Evolutionary conservation across 2,888 invertebrate genomes (phyloP), one percentile per base, ranked within the genome.

Genomic region (Aphodius sticticus): DNA sequence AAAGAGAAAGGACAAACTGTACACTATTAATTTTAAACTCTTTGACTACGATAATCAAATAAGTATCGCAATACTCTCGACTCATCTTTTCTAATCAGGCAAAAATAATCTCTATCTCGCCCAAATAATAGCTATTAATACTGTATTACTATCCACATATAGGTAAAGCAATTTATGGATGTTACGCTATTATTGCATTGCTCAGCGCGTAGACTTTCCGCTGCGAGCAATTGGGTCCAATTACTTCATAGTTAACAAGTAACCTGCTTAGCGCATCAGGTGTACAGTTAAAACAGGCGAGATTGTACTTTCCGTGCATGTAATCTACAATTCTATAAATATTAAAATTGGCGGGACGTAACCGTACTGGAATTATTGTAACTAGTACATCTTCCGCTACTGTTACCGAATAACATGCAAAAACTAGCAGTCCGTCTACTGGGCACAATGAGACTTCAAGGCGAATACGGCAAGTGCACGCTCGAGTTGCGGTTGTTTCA

Each of bases 211-310:
- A 53, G 53, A 53, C 53, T 53, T 53, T 53, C 53, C 53, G 53
- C 53, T 53, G 53, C 4, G 12, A 53, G 53, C 53, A 53, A 53
- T 53, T 53, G 53, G 53, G 53, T 12, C 53, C 53, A 53, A 53
- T 53, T 53, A 53, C 53, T 53, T 53, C 53, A 53, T 53, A 53
- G 53, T 53, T 53, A 53, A 53, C 53, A 53, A 53, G 53, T 53
- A 53, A 53, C 53, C 53, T 5, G 53, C 53, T 53, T 53, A 3
- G 12, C 53, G 53, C 53, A 53, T 53, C 53, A 53, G 53, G 53
- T 53, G 53, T 53, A 53, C 53, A 53, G 53, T 53, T 53, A 53
- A 53, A 53, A 53, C 53, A 53, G 53, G 9, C 53, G 53, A 53
- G 53, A 7, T 53, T 53, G 53, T 53, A 7, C 53, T 53, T 53